Evolutionary conservation across 1,140 invertebrate genomes (phyloP).

Genomic region (Drosophila suzukii): DNA sequence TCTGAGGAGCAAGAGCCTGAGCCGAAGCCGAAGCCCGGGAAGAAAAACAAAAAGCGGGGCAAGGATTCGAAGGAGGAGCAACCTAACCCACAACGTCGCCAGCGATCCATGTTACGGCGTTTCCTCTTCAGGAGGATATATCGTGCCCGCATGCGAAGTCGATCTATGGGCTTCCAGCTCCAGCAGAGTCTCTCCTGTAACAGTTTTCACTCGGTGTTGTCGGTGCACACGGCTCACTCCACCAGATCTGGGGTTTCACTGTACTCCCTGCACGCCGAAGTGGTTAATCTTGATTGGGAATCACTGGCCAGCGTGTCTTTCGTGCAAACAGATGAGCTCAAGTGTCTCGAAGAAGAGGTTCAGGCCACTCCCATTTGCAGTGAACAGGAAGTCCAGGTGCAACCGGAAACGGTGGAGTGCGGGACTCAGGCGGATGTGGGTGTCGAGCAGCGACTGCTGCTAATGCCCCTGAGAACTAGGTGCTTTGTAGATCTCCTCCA

Average conservation of each 20-base stretch:
- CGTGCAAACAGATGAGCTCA: conserved; percentile 36
- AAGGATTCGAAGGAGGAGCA: background rate
- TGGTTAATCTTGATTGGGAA: conserved; percentile 23
- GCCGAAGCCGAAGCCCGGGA: background rate
- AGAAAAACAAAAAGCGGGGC: background rate
- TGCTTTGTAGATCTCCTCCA: conserved; percentile 52
- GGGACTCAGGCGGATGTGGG: conserved; percentile 53
- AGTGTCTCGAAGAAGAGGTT: conserved; percentile 4
- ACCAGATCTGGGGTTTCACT: conserved; percentile 3
- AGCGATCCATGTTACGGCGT: conserved; percentile 32
- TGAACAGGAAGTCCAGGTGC: conserved; percentile 33
- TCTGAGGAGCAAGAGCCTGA: background rate
- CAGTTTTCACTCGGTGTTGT: conserved; percentile 62
- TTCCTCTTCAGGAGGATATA: conserved; percentile 40
- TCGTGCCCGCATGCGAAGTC: conserved; percentile 30
- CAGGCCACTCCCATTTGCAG: conserved; percentile 11
- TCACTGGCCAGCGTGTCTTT: conserved; percentile 10
- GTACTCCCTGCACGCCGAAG: conserved; percentile 23
- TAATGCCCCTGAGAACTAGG: conserved; percentile 54
- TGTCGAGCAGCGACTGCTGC: conserved; percentile 53
- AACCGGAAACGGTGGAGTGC: conserved; percentile 29
- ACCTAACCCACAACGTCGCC: background rate
- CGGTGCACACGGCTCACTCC: conserved; percentile 37
- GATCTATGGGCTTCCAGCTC: background rate
- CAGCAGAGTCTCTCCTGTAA: conserved; percentile 22